phyloP scores from a whole-genome alignment of 2,797 vertebrate species.

The Pempheris klunzingeri region DNA sequence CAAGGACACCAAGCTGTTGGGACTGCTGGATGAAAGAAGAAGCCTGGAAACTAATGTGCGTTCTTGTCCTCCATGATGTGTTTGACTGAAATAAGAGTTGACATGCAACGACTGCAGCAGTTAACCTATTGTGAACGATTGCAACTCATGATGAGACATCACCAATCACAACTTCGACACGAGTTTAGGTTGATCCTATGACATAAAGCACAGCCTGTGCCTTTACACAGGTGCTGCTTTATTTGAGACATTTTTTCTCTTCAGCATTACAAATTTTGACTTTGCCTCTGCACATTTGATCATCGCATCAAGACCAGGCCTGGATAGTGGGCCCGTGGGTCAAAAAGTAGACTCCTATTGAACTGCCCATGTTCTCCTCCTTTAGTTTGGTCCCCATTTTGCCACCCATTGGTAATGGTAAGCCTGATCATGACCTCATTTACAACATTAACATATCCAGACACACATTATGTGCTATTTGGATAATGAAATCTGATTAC shows the following conservation, averaged over 20 bases:
- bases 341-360: not conserved
- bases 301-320: not conserved
- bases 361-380: not conserved
- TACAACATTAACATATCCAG: not conserved
- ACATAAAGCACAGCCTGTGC: not conserved
- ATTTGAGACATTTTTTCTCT: not conserved
- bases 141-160: not conserved
- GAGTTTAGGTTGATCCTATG: no score
- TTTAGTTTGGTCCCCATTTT: no score
- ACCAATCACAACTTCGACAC: no score
- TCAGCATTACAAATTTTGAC: not conserved
- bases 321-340: not conserved
- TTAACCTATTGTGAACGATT: not conserved
- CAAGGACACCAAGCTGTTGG: conserved; percentile 47
- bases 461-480: not conserved
- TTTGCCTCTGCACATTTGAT: not conserved
- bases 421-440: not conserved
- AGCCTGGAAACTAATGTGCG: not conserved
- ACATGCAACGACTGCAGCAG: not conserved
- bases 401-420: no score
- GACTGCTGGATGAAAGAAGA: conserved; percentile 22
- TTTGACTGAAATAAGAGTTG: not conserved
- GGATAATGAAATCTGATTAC: not conserved
- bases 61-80: not conserved
- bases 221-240: not conserved